A percentile compares a stretch with the other conserved stretches of the same genome.
Conservation (phyloP, 2,888 invertebrate species). For the Trichogramma dendrolimi region DNA sequence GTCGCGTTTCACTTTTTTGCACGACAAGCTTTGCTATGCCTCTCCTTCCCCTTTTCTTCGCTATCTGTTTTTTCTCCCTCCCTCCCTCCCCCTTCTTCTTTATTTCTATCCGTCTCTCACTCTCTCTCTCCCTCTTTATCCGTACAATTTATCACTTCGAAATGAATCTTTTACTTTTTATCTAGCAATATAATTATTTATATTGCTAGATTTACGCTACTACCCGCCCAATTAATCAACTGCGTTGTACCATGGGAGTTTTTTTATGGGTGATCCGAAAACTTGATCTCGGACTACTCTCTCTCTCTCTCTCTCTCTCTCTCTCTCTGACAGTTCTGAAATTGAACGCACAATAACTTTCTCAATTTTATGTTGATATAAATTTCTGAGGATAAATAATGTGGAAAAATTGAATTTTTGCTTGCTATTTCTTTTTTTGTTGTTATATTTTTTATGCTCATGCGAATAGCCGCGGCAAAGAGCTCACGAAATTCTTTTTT, state of each 20-base stretch:
- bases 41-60: neutral
- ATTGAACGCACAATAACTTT: no score
- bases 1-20: conserved; percentile 23
- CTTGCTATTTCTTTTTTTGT: no score
- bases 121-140: neutral
- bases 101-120: conserved; percentile 1
- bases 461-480: no score
- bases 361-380: no score
- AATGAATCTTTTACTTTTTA: no score
- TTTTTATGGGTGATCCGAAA: neutral
- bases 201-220: no score
- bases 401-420: no score
- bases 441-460: no score
- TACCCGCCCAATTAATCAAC: neutral
- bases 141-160: no score
- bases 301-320: neutral
- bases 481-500: no score
- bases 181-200: no score
- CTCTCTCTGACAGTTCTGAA: neutral
- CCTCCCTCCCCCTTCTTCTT: neutral
- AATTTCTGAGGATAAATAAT: no score
- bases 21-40: conserved; percentile 6
- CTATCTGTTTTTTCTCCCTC: neutral
- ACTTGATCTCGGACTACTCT: neutral
- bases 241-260: neutral